Evolutionary conservation across 1,140 invertebrate genomes (phyloP).

Genomic region (Leucophenga varia): DNA sequence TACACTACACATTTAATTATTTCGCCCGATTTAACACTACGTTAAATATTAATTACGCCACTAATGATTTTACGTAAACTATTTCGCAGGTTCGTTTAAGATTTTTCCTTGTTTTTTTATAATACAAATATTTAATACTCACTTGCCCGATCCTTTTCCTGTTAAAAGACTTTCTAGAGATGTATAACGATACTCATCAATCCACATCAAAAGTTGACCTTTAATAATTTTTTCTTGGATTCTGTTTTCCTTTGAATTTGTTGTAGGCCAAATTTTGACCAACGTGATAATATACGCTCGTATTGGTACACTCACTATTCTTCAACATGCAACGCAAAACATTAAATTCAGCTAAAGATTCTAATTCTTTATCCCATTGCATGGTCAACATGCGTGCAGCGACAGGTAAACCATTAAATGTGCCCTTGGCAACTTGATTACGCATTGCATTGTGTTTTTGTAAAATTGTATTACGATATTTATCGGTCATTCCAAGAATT

Average conservation of each 20-base stretch:
- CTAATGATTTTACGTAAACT: too few species aligned
- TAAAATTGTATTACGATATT: too few species aligned
- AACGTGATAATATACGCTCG: conserved; percentile 1
- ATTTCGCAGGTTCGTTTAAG: too few species aligned
- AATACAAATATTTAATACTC: too few species aligned
- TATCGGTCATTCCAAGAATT: too few species aligned
- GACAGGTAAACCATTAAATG: background rate
- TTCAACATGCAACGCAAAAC: conserved; percentile 11
- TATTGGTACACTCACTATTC: conserved; percentile 19
- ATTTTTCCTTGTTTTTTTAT: too few species aligned
- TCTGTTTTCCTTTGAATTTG: background rate
- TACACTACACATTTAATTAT: too few species aligned
- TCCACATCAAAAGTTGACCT: conserved; percentile 10
- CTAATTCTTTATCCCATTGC: conserved; percentile 19
- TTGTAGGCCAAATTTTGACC: conserved; percentile 11
- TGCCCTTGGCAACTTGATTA: conserved; percentile 13
- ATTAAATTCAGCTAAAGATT: conserved; percentile 19
- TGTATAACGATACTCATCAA: conserved; percentile 4
- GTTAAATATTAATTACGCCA: too few species aligned
- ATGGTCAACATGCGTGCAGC: conserved; percentile 18
- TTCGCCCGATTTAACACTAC: too few species aligned
- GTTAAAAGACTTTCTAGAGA: background rate
- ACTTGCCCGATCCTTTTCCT: too few species aligned
- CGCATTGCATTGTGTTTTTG: too few species aligned
- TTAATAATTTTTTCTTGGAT: background rate